Conservation (phyloP, 2,113 vertebrate genomes). For the Atrichornis clamosus region DNA sequence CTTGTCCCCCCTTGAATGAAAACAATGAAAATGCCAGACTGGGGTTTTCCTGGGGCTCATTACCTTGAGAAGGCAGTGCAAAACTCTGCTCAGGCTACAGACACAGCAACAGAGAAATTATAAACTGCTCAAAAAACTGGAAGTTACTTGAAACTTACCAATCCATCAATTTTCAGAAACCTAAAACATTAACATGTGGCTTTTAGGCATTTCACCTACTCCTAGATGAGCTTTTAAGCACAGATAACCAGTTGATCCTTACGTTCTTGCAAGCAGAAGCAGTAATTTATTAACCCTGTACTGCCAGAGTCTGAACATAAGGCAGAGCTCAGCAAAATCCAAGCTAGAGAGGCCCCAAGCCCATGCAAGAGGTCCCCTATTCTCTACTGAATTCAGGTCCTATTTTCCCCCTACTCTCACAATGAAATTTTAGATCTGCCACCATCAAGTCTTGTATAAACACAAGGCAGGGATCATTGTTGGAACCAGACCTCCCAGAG, state of each 20-base stretch:
- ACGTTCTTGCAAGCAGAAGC: not conserved
- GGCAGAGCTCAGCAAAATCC: not conserved
- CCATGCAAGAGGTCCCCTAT: fast-evolving
- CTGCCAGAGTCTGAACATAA: not conserved
- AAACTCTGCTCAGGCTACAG: not conserved
- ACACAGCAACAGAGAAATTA: not conserved
- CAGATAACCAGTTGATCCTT: not conserved
- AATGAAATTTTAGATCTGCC: not conserved
- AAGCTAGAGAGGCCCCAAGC: not conserved
- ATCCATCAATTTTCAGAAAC: not conserved
- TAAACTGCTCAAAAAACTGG: not conserved
- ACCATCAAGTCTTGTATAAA: not conserved
- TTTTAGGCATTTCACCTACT: not conserved
- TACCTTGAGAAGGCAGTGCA: not conserved
- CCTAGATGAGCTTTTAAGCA: not conserved
- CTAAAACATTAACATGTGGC: not conserved
- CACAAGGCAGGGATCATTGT: not conserved
- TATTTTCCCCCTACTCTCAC: fast-evolving
- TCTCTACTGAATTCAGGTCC: not conserved
- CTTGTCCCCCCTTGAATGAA: not conserved
- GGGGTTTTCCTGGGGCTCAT: not conserved
- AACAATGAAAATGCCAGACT: not conserved
- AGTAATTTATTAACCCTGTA: not conserved
- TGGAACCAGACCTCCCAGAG: not conserved
- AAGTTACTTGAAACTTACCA: not conserved